Base-by-base conservation (phyloP, 2,113 vertebrate genomes). In the Haliaeetus leucogaster region DNA sequence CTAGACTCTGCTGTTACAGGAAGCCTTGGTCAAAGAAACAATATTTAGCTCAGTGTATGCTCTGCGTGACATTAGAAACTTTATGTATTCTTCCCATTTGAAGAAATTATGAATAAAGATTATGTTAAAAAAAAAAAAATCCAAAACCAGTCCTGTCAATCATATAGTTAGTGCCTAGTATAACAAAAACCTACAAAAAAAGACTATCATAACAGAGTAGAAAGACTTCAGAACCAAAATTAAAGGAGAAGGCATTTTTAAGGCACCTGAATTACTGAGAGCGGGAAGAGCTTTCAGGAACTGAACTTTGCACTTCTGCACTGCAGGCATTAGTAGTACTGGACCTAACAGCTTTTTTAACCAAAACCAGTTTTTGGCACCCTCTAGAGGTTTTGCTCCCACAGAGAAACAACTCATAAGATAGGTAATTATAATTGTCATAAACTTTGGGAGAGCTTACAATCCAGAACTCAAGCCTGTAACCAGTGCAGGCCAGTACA, bases 331-430 rank as follows among this genome's bases (percentile, higher is more conserved):
- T 48, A 95, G 53, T 30, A 47, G 7, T 45, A 38, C 3, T 62
- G 16, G 21, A 83, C 30, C 22, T 48, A 73, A 66, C 38, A 89
- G 56, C 32, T 94, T 66, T 16, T 32, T 63, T 36, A 86, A 89
- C 16, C 61, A 82, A 95, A 94, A 52, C 32, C 94, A 94, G 90
- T 23, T 97, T 96, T 85, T 96, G 93, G 95, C 92, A 97, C 94
- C 91, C 86, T 95, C 97, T 97, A 96, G 92, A 97, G 96, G 93
- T 87, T 97, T 87, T 84, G 30, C 50, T 93, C 53, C 74, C 52
- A 65, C 42, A 55, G 27, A 91, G 21, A 81, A 92, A 74, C 22
- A 91, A 59, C 50, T 86, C 30, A 66, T 45, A 53, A 59, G 29
- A 45, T 1, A 14, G 19, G 11, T 40, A 55, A 34, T 36, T 55